Evolutionary conservation across 2,888 invertebrate species (phyloP).

Genomic region (Spilarctia lutea): DNA sequence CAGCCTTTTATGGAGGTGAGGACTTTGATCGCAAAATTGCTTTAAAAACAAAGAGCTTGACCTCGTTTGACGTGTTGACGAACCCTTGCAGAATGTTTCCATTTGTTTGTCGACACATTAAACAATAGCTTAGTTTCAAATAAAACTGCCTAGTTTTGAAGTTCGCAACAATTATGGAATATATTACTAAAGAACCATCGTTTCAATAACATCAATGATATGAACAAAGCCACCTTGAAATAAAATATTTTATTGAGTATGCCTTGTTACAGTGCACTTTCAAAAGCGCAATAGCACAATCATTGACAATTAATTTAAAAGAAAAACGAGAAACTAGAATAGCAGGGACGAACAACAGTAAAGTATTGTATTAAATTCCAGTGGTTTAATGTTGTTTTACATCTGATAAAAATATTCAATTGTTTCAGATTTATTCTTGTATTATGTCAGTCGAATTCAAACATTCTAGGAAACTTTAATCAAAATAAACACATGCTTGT

Average conservation of each 20-base stretch:
- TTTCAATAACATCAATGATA: not conserved
- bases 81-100: conserved; percentile 47
- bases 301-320: too few species aligned
- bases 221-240: not conserved
- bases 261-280: not conserved
- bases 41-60: conserved; percentile 73
- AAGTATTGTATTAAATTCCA: too few species aligned
- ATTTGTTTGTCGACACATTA: conserved; percentile 41
- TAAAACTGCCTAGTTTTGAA: not conserved
- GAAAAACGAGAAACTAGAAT: not conserved
- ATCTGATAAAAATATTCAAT: too few species aligned
- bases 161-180: not conserved
- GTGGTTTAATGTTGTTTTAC: too few species aligned
- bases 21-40: conserved; percentile 76
- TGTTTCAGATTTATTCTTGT: too few species aligned
- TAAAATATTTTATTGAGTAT: not conserved
- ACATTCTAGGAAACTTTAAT: too few species aligned
- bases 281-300: not conserved
- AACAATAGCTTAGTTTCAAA: conserved; percentile 18
- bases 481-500: too few species aligned
- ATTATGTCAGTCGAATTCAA: too few species aligned
- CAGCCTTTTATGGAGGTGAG: conserved; percentile 74
- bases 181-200: not conserved
- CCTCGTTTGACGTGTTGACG: conserved; percentile 57
- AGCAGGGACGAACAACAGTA: not conserved